Evolutionary conservation across 2,113 vertebrate species (phyloP), one percentile per base, ranked within the genome.

Genomic region (Tychaedon coryphoeus): DNA sequence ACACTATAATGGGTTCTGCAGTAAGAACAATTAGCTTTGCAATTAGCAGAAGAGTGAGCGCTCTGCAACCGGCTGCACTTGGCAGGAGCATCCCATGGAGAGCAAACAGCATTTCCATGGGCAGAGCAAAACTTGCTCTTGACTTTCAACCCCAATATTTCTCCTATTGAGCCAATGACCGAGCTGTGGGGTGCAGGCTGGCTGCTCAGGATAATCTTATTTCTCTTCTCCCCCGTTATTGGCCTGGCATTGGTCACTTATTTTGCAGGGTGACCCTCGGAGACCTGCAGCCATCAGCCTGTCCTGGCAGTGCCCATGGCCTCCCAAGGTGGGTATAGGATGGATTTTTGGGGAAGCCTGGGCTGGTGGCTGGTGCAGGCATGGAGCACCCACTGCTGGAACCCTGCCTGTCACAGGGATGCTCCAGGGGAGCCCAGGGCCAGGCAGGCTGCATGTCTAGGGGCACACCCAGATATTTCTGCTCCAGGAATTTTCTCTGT

Each of bases 11-110:
- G 97, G 97, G 87, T 94, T 98, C 98, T 98, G 98, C 98, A 98
- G 97, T 96, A 97, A 97, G 98, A 98, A 98, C 98, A 98, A 98
- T 98, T 98, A 98, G 98, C 98, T 97, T 96, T 96, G 97, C 97
- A 98, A 98, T 98, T 98, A 98, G 97, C 96, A 91, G 95, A 97
- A 97, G 97, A 98, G 97, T 91, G 97, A 96, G 94, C 72, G 54
- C 94, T 96, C 96, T 87, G 90, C 96, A 92, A 92, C 86, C n/a
- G 92, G 92, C 93, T 96, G 88, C 93, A 88, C 84, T 91, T 95
- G 96, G 97, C 96, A 85, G 84, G 86, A 93, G 33, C 28, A 6
- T 71, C 88, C 94, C 26, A 8, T 17, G 64, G 88, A 72, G 90
- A 65, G 69, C 14, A 5, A 74, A 66, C 67, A 74, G 18, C 26